Evolutionary conservation across 2,113 vertebrate genomes (phyloP), one percentile per base, ranked within the genome.

Genomic region (Syngnathus typhle): DNA sequence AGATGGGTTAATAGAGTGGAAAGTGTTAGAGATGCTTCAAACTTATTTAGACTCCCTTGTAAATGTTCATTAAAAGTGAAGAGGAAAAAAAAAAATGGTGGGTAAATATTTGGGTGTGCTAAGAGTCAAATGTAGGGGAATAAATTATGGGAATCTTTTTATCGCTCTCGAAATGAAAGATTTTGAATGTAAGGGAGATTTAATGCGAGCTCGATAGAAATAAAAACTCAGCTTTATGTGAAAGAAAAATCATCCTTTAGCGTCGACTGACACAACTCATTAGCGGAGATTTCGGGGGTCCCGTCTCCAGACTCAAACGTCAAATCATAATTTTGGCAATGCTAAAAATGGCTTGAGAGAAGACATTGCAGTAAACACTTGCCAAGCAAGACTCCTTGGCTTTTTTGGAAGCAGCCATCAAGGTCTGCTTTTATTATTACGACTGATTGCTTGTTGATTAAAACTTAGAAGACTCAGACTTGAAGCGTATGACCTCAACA

Each of bases 381-480:
- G 60, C 55, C 41, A 46, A 52, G 32, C 37, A 54, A 23, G 61
- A 46, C 68, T 74, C 54, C 36, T 49, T 49, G 39, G 6, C 15
- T 46, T 46, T 47, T 47, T 47, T 73, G 10, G 67, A 76, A 71
- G 36, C 65, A 70, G 38, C 36, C 7, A 23, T 60, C 59, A 64
- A 36, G 2, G 36, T 78, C 62, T 71, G 62, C 51, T 69, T 59
- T 65, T 65, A 63, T 54, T 38, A 72, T 39, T 1, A 56, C 16
- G 63, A 65, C 68, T 16, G 61, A 75, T 75, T 2, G 4, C 11
- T 52, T 46, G 74, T 70, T 84, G 73, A 82, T 84, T 76, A 74
- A 70, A 77, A 68, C 23, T 37, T 15, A 0, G 13, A 13, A 54
- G 65, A 10, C 49, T 56, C 58, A 68, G 4, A 15, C 64, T 67